Conservation (phyloP, 2,888 invertebrate species). For the Gymnoscelis rufifasciata region DNA sequence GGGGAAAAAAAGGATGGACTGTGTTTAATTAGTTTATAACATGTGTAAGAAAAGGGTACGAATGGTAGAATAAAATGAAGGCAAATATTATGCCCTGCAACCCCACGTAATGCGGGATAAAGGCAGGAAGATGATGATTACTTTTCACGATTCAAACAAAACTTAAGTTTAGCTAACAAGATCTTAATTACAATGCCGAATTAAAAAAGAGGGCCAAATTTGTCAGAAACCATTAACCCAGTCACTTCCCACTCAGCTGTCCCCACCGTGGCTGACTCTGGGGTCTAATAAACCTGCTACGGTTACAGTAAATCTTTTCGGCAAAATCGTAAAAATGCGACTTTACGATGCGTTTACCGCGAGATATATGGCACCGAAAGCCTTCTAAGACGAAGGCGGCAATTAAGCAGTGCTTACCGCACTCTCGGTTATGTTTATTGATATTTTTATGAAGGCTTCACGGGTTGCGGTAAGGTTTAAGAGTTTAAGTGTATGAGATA, state of each 20-base stretch:
- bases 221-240: too few species aligned
- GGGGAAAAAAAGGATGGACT: too few species aligned
- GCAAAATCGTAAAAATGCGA: conserved; percentile 46
- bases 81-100: too few species aligned
- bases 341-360: conserved; percentile 49
- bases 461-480: conserved; percentile 9
- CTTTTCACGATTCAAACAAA: too few species aligned
- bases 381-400: conserved; percentile 24
- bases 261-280: conserved; percentile 25
- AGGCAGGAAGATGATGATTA: too few species aligned
- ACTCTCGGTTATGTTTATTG: conserved; percentile 38
- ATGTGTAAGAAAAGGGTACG: too few species aligned
- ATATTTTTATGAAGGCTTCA: conserved; percentile 37
- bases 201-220: too few species aligned
- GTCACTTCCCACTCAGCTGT: conserved; percentile 4
- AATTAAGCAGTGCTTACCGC: conserved; percentile 28
- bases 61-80: too few species aligned
- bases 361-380: conserved; percentile 32
- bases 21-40: too few species aligned
- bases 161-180: too few species aligned
- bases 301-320: conserved; percentile 46
- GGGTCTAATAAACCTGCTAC: conserved; percentile 39
- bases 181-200: too few species aligned
- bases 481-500: background rate
- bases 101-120: too few species aligned